A percentile compares a stretch with the other conserved stretches of the same genome.
phyloP scores from a whole-genome alignment of 1,140 invertebrate genomes.

The Caenorhabditis tropicalis region DNA sequence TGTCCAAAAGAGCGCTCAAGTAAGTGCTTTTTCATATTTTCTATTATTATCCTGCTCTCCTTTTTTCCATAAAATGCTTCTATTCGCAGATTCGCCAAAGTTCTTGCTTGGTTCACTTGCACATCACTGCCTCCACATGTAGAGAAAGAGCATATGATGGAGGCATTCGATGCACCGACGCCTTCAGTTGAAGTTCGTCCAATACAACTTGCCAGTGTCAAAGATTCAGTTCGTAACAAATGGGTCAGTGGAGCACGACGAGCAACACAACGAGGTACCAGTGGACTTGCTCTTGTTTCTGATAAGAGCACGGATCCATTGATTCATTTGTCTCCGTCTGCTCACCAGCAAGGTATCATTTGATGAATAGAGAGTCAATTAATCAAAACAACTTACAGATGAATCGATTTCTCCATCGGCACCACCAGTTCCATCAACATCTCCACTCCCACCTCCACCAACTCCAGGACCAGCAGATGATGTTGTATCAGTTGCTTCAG shows the following conservation, averaged over 20 bases:
- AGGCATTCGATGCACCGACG: constrained; percentile 47
- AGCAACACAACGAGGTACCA: constrained; percentile 37
- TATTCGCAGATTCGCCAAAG: constrained; percentile 55
- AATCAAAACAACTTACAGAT: background rate
- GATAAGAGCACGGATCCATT: constrained; percentile 68
- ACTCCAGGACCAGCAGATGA: constrained; percentile 19
- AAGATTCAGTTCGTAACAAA: constrained; percentile 34
- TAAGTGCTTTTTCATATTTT: background rate
- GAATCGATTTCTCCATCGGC: constrained; percentile 23
- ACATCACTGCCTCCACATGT: constrained; percentile 67
- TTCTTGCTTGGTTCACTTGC: constrained; percentile 64
- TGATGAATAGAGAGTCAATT: background rate
- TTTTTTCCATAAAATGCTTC: background rate
- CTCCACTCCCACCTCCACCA: constrained; percentile 1
- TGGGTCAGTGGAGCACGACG: constrained; percentile 39
- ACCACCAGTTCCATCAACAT: constrained; percentile 4
- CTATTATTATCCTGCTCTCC: background rate
- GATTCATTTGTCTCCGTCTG: constrained; percentile 48
- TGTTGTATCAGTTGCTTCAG: constrained; percentile 8
- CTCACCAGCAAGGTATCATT: constrained; percentile 10
- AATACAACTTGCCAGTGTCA: constrained; percentile 20
- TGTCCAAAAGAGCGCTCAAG: constrained; percentile 60
- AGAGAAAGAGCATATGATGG: constrained; percentile 62
- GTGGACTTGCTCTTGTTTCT: constrained; percentile 58
- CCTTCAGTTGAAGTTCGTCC: constrained; percentile 48